Evolutionary conservation across 2,113 vertebrate species (phyloP).

Genomic region (Galbula dea): DNA sequence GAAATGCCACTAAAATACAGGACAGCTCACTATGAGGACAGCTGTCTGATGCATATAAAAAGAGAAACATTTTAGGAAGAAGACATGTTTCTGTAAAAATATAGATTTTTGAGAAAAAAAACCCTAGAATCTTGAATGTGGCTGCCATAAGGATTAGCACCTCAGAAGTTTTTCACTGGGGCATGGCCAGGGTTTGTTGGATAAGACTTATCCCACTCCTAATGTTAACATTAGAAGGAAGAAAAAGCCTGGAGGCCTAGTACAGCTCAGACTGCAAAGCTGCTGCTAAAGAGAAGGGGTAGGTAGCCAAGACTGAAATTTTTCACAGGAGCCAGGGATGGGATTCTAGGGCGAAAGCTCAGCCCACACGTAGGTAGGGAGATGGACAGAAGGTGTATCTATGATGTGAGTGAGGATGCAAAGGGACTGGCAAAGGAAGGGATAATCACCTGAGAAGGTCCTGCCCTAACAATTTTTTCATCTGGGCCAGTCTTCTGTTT

Average conservation of each 20-base stretch:
- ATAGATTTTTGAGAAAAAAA: not conserved
- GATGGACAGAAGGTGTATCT: not conserved
- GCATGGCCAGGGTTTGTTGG: not conserved
- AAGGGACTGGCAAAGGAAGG: not conserved
- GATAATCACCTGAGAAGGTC: not conserved
- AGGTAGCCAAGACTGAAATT: not conserved
- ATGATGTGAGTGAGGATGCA: fast-evolving
- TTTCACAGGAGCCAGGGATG: not conserved
- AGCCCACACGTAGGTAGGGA: not conserved
- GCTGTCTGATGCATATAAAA: not conserved
- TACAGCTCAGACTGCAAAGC: not conserved
- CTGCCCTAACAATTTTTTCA: not conserved
- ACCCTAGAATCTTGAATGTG: not conserved
- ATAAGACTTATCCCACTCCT: not conserved
- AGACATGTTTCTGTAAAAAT: not conserved
- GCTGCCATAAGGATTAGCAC: not conserved
- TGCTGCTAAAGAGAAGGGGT: not conserved
- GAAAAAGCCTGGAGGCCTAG: not conserved
- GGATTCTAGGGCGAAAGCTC: not conserved
- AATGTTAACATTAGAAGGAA: not conserved
- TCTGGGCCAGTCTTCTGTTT: not conserved
- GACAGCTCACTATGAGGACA: not conserved
- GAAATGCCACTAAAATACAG: slow-evolving; percentile 22
- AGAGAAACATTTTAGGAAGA: not conserved
- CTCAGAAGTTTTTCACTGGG: not conserved